Evolutionary conservation across 1,140 invertebrate genomes (phyloP).

Genomic region (Heterodera schachtii): DNA sequence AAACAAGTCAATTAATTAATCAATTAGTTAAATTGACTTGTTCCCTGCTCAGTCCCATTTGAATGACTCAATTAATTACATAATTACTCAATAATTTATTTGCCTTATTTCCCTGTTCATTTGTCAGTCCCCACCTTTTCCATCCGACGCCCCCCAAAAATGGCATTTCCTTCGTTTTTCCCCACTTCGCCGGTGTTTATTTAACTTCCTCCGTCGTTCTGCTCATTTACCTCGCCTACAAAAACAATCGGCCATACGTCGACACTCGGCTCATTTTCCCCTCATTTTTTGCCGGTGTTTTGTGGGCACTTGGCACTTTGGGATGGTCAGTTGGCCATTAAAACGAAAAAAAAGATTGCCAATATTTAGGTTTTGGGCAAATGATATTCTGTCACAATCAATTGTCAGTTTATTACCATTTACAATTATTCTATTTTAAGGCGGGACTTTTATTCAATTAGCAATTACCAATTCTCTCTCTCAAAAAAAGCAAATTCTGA

Average conservation of each 20-base stretch:
- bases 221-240: constrained; percentile 65
- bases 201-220: constrained; percentile 56
- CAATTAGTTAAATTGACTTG: no score
- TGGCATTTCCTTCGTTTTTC: constrained; percentile 69
- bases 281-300: constrained; percentile 66
- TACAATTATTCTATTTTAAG: no score
- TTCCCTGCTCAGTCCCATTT: no score
- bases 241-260: constrained; percentile 65
- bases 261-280: constrained; percentile 67
- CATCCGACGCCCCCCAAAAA: constrained; percentile 37
- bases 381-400: constrained; percentile 3
- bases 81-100: no score
- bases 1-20: no score
- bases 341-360: neutral
- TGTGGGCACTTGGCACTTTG: constrained; percentile 68
- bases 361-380: constrained; percentile 35
- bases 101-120: no score
- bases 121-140: constrained; percentile 41
- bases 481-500: no score
- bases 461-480: no score
- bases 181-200: constrained; percentile 66
- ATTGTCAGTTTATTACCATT: neutral
- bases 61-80: no score
- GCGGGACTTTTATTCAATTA: no score
- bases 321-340: constrained; percentile 52